A percentile compares a stretch with the other conserved stretches of the same genome.
phyloP scores from a whole-genome alignment of 2,888 invertebrate species.

The Tupiocoris notatus region DNA sequence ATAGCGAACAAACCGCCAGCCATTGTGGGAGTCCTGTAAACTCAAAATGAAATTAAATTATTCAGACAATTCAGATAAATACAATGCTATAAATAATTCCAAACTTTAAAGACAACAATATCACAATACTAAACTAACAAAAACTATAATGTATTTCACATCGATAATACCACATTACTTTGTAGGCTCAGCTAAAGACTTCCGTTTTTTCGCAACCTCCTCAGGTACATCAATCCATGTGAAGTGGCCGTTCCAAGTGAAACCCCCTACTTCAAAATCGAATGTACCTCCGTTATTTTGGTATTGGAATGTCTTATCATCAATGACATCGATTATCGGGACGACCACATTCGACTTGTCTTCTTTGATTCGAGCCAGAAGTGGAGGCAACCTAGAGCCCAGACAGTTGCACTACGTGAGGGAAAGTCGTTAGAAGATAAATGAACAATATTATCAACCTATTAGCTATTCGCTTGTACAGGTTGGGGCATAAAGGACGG shows the following conservation, averaged over 20 bases:
- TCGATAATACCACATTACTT: no score
- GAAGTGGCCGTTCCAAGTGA: conserved; percentile 88
- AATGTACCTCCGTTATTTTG: conserved; percentile 57
- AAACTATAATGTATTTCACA: no score
- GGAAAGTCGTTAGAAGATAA: no score
- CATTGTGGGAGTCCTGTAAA: conserved; percentile 83
- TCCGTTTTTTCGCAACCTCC: conserved; percentile 62
- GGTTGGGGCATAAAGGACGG: no score
- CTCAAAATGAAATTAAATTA: background rate
- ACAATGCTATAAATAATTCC: background rate
- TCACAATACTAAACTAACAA: no score
- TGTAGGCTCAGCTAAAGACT: conserved; percentile 64
- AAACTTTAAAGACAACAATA: no score
- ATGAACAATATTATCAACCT: no score
- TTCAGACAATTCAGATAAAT: background rate
- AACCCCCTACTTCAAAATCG: conserved; percentile 68
- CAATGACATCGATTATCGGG: conserved; percentile 94
- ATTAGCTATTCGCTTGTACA: no score
- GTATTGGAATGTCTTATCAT: conserved; percentile 75
- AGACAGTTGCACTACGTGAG: no score
- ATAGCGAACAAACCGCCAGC: conserved; percentile 98
- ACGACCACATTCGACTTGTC: conserved; percentile 77
- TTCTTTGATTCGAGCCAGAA: conserved; percentile 80
- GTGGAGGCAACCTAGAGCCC: conserved; percentile 71
- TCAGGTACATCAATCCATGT: conserved; percentile 82